Conservation (phyloP, 1,140 invertebrate genomes). For the Lineus longissimus region DNA sequence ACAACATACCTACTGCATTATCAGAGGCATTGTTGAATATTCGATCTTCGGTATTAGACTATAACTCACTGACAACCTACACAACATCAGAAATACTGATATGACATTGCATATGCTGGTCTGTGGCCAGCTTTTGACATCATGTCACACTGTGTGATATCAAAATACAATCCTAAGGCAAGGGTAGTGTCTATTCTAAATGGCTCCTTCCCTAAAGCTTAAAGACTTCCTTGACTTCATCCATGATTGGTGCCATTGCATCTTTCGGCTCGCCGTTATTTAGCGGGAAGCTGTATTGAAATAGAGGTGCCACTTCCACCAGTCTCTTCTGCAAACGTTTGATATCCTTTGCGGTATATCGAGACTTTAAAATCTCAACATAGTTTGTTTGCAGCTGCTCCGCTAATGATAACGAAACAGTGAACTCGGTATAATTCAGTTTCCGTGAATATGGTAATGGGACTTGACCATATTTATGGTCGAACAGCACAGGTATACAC, state of each 20-base stretch:
- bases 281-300: slow-evolving; percentile 27
- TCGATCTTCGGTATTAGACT: no score
- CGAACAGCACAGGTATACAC: slow-evolving; percentile 38
- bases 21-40: no score
- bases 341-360: not conserved
- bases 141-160: no score
- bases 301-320: slow-evolving; percentile 21
- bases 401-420: slow-evolving; percentile 19
- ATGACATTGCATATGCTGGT: no score
- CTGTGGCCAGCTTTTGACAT: no score
- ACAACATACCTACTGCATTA: no score
- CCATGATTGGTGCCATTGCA: slow-evolving; percentile 6
- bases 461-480: slow-evolving; percentile 1
- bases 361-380: slow-evolving; percentile 12
- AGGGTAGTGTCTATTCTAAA: no score
- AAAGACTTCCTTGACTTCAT: not conserved
- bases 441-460: slow-evolving; percentile 25
- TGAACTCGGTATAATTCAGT: slow-evolving; percentile 27
- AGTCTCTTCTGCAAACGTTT: slow-evolving; percentile 21
- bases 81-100: no score
- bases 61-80: no score
- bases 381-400: slow-evolving; percentile 4
- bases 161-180: no score
- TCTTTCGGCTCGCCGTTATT: not conserved
- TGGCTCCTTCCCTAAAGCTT: not conserved